These are phyloP conservation scores for Diuraphis noxia DNA, from an alignment of 1,140 invertebrate species.

Conservation along the genomic window DNA sequence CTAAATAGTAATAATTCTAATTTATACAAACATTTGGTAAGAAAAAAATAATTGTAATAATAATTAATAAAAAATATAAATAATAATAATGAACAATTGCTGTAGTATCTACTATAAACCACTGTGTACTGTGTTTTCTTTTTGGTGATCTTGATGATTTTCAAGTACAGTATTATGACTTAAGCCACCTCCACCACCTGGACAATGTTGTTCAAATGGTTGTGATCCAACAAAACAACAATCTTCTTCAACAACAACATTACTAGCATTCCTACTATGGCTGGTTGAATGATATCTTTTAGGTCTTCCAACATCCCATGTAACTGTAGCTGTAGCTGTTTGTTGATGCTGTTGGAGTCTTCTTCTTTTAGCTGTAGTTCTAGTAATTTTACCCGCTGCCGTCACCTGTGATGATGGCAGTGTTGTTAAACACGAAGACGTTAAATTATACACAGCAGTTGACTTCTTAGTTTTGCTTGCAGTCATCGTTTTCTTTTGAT, in stretches of 20 bases:
- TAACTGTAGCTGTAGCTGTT: neutral
- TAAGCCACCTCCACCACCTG: neutral
- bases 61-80: neutral
- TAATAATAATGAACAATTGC: slow-evolving; percentile 21
- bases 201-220: slow-evolving; percentile 48
- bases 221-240: slow-evolving; percentile 44
- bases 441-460: neutral
- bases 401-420: neutral
- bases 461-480: neutral
- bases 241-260: slow-evolving; percentile 13
- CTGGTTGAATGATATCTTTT: slow-evolving; percentile 20
- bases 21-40: slow-evolving; percentile 15
- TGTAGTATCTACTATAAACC: neutral
- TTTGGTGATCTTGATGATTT: slow-evolving; percentile 1
- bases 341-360: neutral
- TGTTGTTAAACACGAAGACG: slow-evolving; percentile 21
- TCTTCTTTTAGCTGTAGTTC: neutral
- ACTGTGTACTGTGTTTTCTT: neutral
- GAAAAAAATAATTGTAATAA: slow-evolving; percentile 2
- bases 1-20: slow-evolving; percentile 10
- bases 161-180: slow-evolving; percentile 22
- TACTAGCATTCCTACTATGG: neutral
- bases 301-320: slow-evolving; percentile 22
- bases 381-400: neutral
- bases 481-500: neutral